Evolutionary conservation across 1,140 invertebrate species (phyloP).

Genomic region (Heterodera schachtii): DNA sequence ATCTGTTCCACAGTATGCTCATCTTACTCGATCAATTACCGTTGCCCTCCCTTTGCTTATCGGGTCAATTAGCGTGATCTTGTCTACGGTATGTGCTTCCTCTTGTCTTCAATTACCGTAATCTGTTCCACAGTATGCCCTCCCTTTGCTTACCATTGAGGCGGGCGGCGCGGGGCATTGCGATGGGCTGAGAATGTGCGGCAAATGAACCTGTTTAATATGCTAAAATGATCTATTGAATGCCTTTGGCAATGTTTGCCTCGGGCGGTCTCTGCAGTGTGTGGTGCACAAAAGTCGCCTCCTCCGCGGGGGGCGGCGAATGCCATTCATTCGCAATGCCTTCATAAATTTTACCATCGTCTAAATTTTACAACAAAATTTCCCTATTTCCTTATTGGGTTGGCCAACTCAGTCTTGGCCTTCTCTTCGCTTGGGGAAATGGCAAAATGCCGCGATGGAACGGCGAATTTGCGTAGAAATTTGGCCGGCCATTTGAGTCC

Average conservation of each 20-base stretch:
- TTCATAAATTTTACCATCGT: constrained; percentile 46
- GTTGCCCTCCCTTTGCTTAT: background rate
- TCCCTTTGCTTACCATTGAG: constrained; percentile 18
- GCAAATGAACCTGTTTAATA: constrained; percentile 9
- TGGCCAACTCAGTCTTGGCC: background rate
- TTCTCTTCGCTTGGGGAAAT: background rate
- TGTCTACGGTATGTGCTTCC: too few relatives aligned
- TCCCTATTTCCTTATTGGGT: too few relatives aligned
- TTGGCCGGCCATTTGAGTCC: background rate
- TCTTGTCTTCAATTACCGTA: too few relatives aligned
- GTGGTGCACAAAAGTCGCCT: constrained; percentile 49
- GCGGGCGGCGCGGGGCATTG: background rate
- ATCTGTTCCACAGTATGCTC: too few relatives aligned
- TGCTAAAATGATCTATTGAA: background rate
- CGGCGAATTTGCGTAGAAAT: background rate
- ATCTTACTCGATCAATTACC: too few relatives aligned
- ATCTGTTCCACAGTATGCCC: background rate
- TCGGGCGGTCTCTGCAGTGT: constrained; percentile 52
- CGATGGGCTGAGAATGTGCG: constrained; percentile 32
- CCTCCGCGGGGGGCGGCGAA: constrained; percentile 30
- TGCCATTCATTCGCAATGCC: constrained; percentile 52
- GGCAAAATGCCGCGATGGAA: constrained; percentile 6
- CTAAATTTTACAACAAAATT: background rate
- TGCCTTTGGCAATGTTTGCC: constrained; percentile 21
- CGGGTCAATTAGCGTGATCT: background rate